Evolutionary conservation across 2,797 vertebrate genomes (phyloP).

Genomic region (Decapterus maruadsi): DNA sequence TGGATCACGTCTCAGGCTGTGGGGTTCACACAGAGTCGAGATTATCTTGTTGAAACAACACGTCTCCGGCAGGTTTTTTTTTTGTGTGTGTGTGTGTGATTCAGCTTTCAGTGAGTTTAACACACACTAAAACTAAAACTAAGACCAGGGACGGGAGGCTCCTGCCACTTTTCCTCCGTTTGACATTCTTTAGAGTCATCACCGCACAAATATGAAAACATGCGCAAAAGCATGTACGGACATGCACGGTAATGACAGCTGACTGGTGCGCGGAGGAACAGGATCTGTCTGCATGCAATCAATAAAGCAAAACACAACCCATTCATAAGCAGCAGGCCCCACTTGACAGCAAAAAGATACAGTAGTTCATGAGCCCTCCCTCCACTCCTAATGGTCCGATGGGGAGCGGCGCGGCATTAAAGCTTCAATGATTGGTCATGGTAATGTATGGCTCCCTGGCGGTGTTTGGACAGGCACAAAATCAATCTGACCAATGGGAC

Average conservation of each 20-base stretch:
- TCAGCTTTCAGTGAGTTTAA: conserved; percentile 25
- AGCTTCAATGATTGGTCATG: conserved; percentile 64
- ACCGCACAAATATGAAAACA: conserved; percentile 24
- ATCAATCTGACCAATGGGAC: conserved; percentile 77
- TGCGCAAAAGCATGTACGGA: background rate
- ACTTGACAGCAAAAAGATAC: conserved; percentile 43
- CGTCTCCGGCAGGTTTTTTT: background rate
- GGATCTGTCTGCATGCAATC: conserved; percentile 43
- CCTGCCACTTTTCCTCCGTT: background rate
- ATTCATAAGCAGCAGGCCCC: conserved; percentile 40
- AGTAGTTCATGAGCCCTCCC: conserved; percentile 29
- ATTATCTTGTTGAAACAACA: conserved; percentile 54
- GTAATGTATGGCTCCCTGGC: conserved; percentile 70
- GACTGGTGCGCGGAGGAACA: conserved; percentile 30
- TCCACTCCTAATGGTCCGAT: conserved; percentile 53
- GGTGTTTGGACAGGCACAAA: conserved; percentile 70
- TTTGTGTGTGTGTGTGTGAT: conserved; percentile 12
- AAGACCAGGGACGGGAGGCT: conserved; percentile 21
- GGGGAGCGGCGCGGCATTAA: conserved; percentile 50
- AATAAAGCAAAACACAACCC: conserved; percentile 48
- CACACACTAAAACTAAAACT: background rate
- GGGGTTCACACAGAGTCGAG: conserved; percentile 41
- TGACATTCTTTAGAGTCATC: conserved; percentile 39
- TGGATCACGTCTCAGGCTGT: conserved; percentile 30
- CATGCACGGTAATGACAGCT: conserved; percentile 34